A percentile compares a stretch with the other conserved stretches of the same genome.
Evolutionary conservation across 1,140 invertebrate species (phyloP).

Genomic region (Drosophila pseudoananassae): DNA sequence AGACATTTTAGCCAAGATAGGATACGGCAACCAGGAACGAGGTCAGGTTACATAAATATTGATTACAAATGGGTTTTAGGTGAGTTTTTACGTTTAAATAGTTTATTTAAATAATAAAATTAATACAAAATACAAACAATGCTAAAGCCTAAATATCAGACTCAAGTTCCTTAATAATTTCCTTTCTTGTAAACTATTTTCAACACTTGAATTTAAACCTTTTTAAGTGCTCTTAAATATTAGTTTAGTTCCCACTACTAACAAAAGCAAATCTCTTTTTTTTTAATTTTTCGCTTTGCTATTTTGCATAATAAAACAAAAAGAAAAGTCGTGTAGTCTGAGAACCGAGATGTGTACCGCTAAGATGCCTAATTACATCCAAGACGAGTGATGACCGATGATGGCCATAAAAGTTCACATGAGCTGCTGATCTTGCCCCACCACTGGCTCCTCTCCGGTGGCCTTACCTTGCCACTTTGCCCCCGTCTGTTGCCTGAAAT

Average conservation of each 20-base stretch:
- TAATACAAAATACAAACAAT: too few species aligned
- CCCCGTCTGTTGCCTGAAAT: background rate
- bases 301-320: conserved; percentile 13
- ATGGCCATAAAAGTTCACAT: conserved; percentile 55
- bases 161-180: too few species aligned
- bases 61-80: background rate
- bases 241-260: conserved; percentile 1
- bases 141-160: too few species aligned
- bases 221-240: background rate
- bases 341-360: conserved; percentile 59
- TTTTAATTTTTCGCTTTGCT: background rate
- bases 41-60: conserved; percentile 26
- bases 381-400: conserved; percentile 62
- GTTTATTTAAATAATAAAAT: too few species aligned
- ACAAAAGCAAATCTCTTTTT: background rate
- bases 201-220: background rate
- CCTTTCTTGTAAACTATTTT: background rate
- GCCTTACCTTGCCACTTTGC: conserved; percentile 2
- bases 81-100: too few species aligned
- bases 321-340: conserved; percentile 1
- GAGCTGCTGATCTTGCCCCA: conserved; percentile 26
- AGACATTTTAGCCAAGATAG: conserved; percentile 21
- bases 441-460: background rate
- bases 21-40: conserved; percentile 30
- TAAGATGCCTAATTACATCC: conserved; percentile 75